Base-by-base conservation (phyloP, 2,888 invertebrate genomes). In the Colostygia pectinataria region DNA sequence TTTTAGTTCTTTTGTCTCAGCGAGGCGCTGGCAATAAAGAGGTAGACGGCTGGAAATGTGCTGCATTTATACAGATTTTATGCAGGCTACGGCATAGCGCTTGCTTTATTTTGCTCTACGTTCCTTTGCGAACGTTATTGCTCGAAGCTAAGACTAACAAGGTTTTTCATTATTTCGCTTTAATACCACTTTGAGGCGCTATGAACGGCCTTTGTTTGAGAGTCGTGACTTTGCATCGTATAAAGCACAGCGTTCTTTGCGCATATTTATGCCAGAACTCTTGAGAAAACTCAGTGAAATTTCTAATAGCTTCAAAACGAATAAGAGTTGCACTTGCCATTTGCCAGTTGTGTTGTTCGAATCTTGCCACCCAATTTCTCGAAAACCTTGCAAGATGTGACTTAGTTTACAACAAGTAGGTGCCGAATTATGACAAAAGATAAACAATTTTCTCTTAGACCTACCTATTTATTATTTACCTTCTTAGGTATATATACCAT, bases 121-220 rank as follows among this genome's bases (percentile, higher is more conserved):
- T 74, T 82, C 78, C 83, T 86, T 84, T 85, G 78, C 75, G 64
- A 67, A 65, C 77, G 72, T 83, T 82, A 84, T 85, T 85, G 79
- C 87, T 79, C 73, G 70, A 72, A 77, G 74, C 75, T 74, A 70
- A 76, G 78, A 76, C 84, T 85, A 86, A 87, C 86, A 86, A 83
- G 83, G 78, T 84, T 88, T 88, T 88, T 89, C 88, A 89, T 88
- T 88, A 88, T 89, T 87, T 85, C 81, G 41, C 84, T 86, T 83
- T 86, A 80, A 83, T 80, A 81, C 79, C 81, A 85, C 81, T 86
- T 76, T 76, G 79, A 83, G 79, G 65, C 68, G 72, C 65, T 69
- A 68, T 72, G 69, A 59, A 61, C 63, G 64, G 57, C 53, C 69
- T 76, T 77, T 77, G 77, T 78, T 62, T 59, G 43, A 50, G 33